Conservation (phyloP, 2,888 invertebrate genomes). For the Chloroclysta siterata region DNA sequence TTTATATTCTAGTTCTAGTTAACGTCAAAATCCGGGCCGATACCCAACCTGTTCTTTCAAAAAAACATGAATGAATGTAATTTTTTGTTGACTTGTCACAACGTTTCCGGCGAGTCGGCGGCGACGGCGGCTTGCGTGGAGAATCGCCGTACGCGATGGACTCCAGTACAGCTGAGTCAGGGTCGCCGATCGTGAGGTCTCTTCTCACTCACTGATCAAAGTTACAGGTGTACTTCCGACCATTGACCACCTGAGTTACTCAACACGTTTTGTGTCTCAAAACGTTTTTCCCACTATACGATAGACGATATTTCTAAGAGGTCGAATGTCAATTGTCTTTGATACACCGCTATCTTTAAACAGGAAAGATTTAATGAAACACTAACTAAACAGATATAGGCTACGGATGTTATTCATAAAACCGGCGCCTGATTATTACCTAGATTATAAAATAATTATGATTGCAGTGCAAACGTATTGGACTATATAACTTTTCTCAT, state of each 20-base stretch:
- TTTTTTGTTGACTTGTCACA: constrained; percentile 83
- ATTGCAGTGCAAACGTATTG: background rate
- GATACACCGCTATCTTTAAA: background rate
- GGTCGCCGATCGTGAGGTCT: constrained; percentile 23
- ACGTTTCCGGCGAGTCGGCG: constrained; percentile 74
- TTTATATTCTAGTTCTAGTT: constrained; percentile 29
- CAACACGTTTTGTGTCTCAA: background rate
- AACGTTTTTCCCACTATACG: background rate
- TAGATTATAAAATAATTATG: background rate
- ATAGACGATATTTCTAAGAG: background rate
- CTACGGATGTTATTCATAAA: background rate
- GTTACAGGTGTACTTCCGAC: constrained; percentile 32
- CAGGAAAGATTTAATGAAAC: too few relatives aligned
- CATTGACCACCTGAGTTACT: constrained; percentile 21
- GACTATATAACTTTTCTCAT: background rate
- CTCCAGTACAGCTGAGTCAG: constrained; percentile 46
- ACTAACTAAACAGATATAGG: background rate
- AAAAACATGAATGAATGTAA: constrained; percentile 80
- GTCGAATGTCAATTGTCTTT: background rate
- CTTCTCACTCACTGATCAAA: constrained; percentile 26
- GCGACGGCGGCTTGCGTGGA: constrained; percentile 70
- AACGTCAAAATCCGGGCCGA: constrained; percentile 31
- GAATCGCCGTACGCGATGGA: constrained; percentile 81
- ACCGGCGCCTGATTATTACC: background rate
- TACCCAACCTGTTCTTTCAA: constrained; percentile 63